Evolutionary conservation across 2,888 invertebrate species (phyloP), one percentile per base, ranked within the genome.

Genomic region (Diarsia mendica): DNA sequence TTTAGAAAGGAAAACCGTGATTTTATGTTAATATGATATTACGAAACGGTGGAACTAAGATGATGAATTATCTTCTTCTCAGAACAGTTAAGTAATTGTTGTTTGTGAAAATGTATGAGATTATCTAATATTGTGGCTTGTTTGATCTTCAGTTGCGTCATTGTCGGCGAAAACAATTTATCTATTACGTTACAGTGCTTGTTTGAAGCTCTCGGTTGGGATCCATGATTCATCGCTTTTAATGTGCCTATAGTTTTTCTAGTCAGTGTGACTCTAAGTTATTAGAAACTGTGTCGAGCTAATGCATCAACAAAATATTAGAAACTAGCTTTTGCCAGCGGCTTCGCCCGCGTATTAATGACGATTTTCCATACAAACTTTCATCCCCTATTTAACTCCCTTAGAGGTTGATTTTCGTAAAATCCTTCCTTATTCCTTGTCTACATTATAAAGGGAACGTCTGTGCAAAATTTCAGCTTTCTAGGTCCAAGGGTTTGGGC

Each of bases 61-160:
- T 76, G 82, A 85, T 82, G 66, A 46, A 82, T 76, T 46, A 64
- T 64, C 69, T 72, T 61, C 65, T 46, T 67, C 46, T 63, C 39
- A 55, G 39, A 39, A 39, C 8, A 39, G 70, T 71, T 82, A 85
- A 85, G 77, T 82, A 85, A 85, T 76, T 72, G 82, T 67, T 81
- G 76, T 72, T 85, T 82, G 68, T 61, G 61, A 60, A 68, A 81
- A 81, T 81, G 70, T 75, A 82, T 85, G 63, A 69, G 68, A 68
- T 75, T 82, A 61, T 68, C 49, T 82, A 82, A 82, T 69, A 66
- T 72, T 63, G 63, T 55, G n/a, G 51, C 44, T 84, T 70, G 69
- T 72, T 82, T 77, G 70, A 73, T 77, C 44, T 61, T 15, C 48
- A n/a, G 70, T 82, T 73, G 55, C 85, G 83, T 85, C 72, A 85